Evolutionary conservation across 1,140 invertebrate species (phyloP), one percentile per base, ranked within the genome.

Genomic region (Globodera rostochiensis): DNA sequence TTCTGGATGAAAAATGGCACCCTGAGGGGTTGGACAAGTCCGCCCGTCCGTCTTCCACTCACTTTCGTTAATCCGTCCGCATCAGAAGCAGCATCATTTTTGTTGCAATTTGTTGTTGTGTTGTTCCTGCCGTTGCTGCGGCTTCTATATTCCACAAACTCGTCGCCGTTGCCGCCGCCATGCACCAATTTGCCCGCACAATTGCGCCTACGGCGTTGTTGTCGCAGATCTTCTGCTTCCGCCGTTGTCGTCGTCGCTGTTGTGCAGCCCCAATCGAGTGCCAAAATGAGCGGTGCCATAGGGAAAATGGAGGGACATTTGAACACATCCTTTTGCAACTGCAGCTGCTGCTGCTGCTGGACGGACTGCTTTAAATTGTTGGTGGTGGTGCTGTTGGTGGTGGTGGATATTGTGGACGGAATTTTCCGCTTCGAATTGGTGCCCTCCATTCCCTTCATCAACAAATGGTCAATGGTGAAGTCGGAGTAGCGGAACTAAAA

Each of bases 401-500:
- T 13, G 50, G 50, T 53, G 50, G 50, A 3, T 4, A 53, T 53
- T 7, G 7, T 64, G 15, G 36, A 36, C 36, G 36, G 36, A 36
- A 8, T 36, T 21, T 76, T 19, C 57, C 25, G 15, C 6, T 49
- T 36, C 45, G 36, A 66, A 50, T 9, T 46, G 74, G 6, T 50
- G 13, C 4, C 11, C 60, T 47, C 50, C 36, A 9, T 36, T 47
- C 13, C 13, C 3, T 79, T 47, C 53, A 21, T 80, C 77, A 83
- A 75, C 47, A 83, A 69, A n/a, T 47, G 21, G 36, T 80, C 83
- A 45, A 82, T 76, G 47, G 67, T 74, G 80, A 83, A 82, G 49
- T 74, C 45, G 45, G 75, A 57, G 60, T 21, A 60, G n/a, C 46
- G 21, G 21, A 50, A 60, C 60, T 80, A n/a, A n/a, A 79, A 19